Evolutionary conservation across 2,888 invertebrate species (phyloP), one percentile per base, ranked within the genome.

Genomic region (Stenotaenia linearis): DNA sequence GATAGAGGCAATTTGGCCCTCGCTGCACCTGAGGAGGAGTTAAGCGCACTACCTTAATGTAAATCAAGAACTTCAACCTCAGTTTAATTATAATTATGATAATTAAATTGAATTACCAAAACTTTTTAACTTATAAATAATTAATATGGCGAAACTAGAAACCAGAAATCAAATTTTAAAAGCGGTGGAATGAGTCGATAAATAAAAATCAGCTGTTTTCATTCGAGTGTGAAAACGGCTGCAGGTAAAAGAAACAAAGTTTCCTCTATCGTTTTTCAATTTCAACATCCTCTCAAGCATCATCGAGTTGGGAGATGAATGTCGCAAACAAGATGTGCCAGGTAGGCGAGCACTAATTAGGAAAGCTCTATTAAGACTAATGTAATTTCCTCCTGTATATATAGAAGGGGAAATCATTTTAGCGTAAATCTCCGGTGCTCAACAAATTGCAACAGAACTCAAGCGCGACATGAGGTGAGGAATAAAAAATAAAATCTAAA

Each of bases 351-450:
- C 61, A 61, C 61, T 61, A 61, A 61, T 61, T 61, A 61, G 61
- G 23, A 61, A 61, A 61, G 61, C 61, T 61, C 61, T 61, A 61
- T 61, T 61, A 61, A 61, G 61, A 61, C 61, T 61, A 61, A 61
- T 61, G 61, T 61, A 61, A 61, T 61, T 61, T 61, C 61, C 61
- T 61, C 25, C 25, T 25, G 61, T 25, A 25, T 61, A 23, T 61
- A 9, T 61, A 61, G 61, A 5, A 61, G 23, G 28, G 61, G 23
- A 61, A 61, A 61, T 61, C 61, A 61, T 61, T 61, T 61, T 61
- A 61, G 61, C 61, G 61, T 61, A 61, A 61, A 61, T 61, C 25
- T 61, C 6, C 25, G 9, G 61, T 25, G 25, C 25, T 61, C 61
- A 61, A 23, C 61, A 61, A 61, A 61, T 61, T 61, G 21, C 61